Conservation (phyloP, 2,797 vertebrate species). For the Luscinia megarhynchos region DNA sequence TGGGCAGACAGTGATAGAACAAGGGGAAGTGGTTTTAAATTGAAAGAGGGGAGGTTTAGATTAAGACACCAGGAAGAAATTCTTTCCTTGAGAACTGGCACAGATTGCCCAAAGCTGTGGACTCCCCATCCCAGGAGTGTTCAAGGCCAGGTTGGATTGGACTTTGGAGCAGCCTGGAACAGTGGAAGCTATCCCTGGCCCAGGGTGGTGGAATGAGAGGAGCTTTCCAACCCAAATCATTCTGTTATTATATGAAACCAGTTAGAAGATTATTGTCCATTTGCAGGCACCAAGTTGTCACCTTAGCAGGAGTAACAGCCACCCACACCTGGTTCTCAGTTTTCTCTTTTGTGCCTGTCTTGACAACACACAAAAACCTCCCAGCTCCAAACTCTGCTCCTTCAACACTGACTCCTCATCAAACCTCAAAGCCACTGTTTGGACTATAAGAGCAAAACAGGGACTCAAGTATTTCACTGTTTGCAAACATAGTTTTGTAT, state of each 20-base stretch:
- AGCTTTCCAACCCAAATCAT: not conserved
- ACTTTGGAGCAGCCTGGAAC: not conserved
- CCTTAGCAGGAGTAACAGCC: not conserved
- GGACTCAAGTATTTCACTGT: not conserved
- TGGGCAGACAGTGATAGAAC: not conserved
- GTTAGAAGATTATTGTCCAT: not conserved
- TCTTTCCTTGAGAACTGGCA: not conserved
- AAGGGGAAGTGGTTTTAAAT: not conserved
- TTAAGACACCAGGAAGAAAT: not conserved
- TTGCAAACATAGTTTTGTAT: not conserved
- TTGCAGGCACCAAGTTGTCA: not conserved
- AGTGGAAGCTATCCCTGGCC: not conserved
- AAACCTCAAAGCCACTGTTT: constrained; percentile 14
- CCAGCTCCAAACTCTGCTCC: not conserved
- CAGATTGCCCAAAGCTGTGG: not conserved
- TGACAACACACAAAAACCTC: not conserved
- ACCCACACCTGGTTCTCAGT: not conserved
- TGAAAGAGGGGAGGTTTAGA: not conserved
- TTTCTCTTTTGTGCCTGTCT: not conserved
- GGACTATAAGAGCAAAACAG: not conserved
- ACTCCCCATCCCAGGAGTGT: not conserved
- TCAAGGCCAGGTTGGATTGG: not conserved
- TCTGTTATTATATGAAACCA: rapidly evolving
- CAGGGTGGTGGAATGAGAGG: not conserved
- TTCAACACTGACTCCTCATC: not conserved